Base-by-base conservation (phyloP, 2,888 invertebrate genomes). In the Acleris literana region DNA sequence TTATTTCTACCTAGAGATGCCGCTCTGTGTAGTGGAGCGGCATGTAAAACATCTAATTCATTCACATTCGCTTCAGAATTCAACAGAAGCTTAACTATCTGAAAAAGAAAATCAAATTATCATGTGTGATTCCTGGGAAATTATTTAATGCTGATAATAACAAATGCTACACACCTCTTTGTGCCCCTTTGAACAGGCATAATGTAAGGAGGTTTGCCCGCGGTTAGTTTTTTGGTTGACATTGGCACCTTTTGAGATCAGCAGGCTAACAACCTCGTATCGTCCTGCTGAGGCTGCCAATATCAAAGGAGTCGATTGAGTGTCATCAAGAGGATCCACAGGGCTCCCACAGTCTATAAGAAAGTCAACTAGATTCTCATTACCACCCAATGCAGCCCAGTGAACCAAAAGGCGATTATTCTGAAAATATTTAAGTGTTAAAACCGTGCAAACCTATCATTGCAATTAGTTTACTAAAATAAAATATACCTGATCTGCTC, bases 181-280 rank as follows among this genome's bases (percentile, higher is more conserved):
- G 93, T 96, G 95, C 67, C 96, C 96, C 88, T 97, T 97, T 0
- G 97, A 97, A 68, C 96, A 95, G 51, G 97, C 96, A 92, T 97
- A 97, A 79, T 97, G 97, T 59, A 98, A 85, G 9, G 97, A 93
- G 46, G 97, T 95, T 84, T 97, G 97, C 0, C 97, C 97, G 66
- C 95, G 94, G 68, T 84, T 87, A 62, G 95, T 96, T 76, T 94
- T 94, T 57, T 95, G 94, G 87, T 97, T 95, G 0, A 97, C 93
- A 83, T 96, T 91, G 16, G 96, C 96, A 49, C 95, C 95, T 79
- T 94, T 94, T 17, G 93, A 88, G 66, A 97, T 80, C 18, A 97
- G 86, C 2, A 94, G 81, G 60, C 93, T 92, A 0, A 96, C 96
- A 57, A 96, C 94, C 74, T 95, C 94, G 44, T 90, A 86, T 73